Percentiles rank a stretch among this genome's conserved stretches.
Conservation (phyloP, 2,113 vertebrate genomes). For the Grammomys dolichurus region DNA sequence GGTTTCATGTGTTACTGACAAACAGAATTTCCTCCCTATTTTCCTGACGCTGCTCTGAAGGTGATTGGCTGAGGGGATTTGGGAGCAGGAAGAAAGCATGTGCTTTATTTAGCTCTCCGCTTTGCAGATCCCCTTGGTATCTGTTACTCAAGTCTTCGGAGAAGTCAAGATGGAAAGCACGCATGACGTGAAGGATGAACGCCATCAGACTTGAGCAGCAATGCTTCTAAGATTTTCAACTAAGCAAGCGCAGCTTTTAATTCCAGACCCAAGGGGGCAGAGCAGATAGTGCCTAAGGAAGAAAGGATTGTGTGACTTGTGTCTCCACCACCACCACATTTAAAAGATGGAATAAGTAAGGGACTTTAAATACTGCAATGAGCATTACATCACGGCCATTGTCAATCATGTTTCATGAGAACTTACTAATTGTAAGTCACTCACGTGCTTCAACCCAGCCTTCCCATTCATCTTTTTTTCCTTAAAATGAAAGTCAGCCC, state of each 20-base stretch:
- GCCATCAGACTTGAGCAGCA: slow-evolving; percentile 12
- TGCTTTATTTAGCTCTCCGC: slow-evolving; percentile 36
- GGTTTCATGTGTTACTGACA: slow-evolving; percentile 54
- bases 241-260: background rate
- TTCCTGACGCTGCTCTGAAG: slow-evolving; percentile 65
- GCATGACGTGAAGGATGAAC: background rate
- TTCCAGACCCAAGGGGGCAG: background rate
- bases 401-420: slow-evolving; percentile 52
- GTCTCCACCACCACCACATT: background rate
- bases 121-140: background rate
- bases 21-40: slow-evolving; percentile 55
- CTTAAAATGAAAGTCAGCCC: background rate
- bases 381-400: slow-evolving; percentile 33
- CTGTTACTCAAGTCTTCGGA: slow-evolving; percentile 27
- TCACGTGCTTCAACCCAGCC: slow-evolving; percentile 46
- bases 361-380: slow-evolving; percentile 34
- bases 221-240: background rate
- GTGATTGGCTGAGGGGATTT: slow-evolving; percentile 75
- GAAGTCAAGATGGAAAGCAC: slow-evolving; percentile 32
- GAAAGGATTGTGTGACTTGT: background rate
- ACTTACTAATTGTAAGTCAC: slow-evolving; percentile 25
- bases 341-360: background rate
- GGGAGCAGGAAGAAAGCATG: background rate
- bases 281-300: background rate
- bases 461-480: background rate